Evolutionary conservation across 2,113 vertebrate species (phyloP), one percentile per base, ranked within the genome.

Genomic region (human): DNA sequence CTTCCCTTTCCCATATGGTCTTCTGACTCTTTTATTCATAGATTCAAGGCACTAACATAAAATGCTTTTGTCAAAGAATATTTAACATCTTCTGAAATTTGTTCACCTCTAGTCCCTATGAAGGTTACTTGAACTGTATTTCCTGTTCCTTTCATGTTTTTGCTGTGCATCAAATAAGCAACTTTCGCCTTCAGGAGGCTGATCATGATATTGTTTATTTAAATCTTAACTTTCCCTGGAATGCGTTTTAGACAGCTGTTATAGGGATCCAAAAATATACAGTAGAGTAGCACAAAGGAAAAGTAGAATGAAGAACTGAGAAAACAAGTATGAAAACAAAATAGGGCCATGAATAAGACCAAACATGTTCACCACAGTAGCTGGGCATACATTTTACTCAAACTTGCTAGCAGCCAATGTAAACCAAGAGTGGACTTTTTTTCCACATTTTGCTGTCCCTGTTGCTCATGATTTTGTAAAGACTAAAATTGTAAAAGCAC

Each of bases 11-110:
- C 97, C 97, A 93, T 98, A 94, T 97, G 97, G 96, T 90, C 97
- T 83, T 96, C 68, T 92, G 68, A 92, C 97, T 97, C 94, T 98
- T 97, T 97, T 97, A 97, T 98, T 97, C 94, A 96, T 97, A 92
- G 79, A 92, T 85, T 97, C 89, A 96, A 96, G 92, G 92, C 50
- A 89, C 78, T 94, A 92, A 87, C 95, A 93, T 88, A 88, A 66
- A 96, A 81, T 92, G 73, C n/a, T 92, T 93, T 95, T 96, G 96
- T 98, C 96, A 48, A 4, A 43, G 76, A 95, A 57, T 94, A 64
- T 97, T 97, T 97, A 96, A 80, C 94, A 92, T 90, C 86, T 80
- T 97, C 72, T 93, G 91, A 96, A 95, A 85, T 90, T 70, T 70
- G 23, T 92, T 97, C 73, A 85, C 84, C 75, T 94, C 70, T 72